Base-by-base conservation (phyloP, 2,888 invertebrate genomes). In the Eupithecia dodoneata region DNA sequence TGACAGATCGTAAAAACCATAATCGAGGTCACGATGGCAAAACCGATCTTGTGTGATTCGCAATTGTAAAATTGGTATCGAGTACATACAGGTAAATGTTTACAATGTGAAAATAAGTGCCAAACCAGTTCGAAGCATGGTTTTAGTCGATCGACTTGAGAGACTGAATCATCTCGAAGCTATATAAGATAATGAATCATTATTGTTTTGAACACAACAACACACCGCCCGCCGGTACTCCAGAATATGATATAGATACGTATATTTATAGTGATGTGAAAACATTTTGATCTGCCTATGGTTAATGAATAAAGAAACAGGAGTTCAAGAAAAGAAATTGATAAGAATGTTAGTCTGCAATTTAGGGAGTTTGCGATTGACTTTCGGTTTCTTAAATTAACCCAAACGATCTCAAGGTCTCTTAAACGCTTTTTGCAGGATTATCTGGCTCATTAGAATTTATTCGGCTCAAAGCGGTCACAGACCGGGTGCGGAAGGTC, bases 401-500 rank as follows among this genome's bases (percentile, higher is more conserved):
- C 9, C 2, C 9, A n/a, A 18, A 72, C 30, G 63, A 77, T 74
- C 45, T 47, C 67, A 78, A 81, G 73, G 76, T 75, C 65, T 52
- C 45, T n/a, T 59, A 59, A 78, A 71, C 66, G 49, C 76, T 78
- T 55, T 69, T 78, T 59, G 73, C 75, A 76, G 79, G 80, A 81
- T 80, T 52, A 73, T 74, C 76, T 72, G 78, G 80, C 81, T 82
- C 79, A 81, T 82, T 83, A 79, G 77, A 77, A 80, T 80, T 85
- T 83, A 81, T 85, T 86, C 83, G 83, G 84, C 83, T 80, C 75
- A 78, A 87, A 85, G 87, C 89, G 90, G 91, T 88, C 90, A 89
- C 87, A 89, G 88, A 90, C 89, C 90, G 88, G 83, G 87, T 86
- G 83, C 82, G 86, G 89, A 92, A 93, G 92, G 92, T 92, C 92